Conservation (phyloP, 2,888 invertebrate species). For the Periphyllus acericola region DNA sequence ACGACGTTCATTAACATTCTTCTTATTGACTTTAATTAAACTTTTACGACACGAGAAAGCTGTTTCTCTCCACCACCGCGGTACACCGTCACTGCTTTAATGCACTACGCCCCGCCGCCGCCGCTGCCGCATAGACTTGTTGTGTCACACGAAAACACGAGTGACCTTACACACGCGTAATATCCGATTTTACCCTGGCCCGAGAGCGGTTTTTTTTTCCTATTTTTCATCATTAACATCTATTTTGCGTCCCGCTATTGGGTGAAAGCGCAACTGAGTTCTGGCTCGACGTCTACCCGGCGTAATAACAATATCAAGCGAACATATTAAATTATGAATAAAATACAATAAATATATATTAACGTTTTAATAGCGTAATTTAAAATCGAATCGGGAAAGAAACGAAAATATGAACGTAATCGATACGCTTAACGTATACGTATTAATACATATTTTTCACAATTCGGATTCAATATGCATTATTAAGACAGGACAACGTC, state of each 20-base stretch:
- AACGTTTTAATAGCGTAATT: no score
- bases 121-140: neutral
- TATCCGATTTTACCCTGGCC: neutral
- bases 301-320: no score
- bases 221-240: neutral
- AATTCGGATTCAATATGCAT: no score
- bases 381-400: no score
- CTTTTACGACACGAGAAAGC: neutral
- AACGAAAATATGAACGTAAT: no score
- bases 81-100: neutral
- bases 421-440: no score
- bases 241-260: neutral
- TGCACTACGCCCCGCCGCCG: neutral
- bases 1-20: constrained; percentile 12
- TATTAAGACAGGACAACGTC: no score
- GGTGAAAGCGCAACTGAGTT: neutral
- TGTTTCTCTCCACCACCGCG: neutral
- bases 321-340: no score
- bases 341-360: no score
- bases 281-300: no score
- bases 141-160: neutral
- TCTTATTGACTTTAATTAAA: constrained; percentile 19
- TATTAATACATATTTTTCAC: no score
- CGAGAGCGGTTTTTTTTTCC: neutral
- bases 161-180: neutral